Evolutionary conservation across 1,140 invertebrate genomes (phyloP), one percentile per base, ranked within the genome.

Genomic region (Anastrepha obliqua): DNA sequence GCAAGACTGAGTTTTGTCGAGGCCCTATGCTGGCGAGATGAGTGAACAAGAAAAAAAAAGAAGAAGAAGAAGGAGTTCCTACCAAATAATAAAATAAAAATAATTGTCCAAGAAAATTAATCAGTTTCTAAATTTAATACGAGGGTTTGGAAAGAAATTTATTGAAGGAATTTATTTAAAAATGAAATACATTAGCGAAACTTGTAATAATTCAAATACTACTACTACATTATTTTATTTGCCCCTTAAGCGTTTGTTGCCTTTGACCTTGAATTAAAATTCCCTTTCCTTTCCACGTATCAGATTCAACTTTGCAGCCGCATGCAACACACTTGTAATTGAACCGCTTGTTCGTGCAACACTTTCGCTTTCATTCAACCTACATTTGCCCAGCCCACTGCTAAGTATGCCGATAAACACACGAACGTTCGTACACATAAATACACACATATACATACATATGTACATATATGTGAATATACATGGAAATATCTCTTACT

Each of bases 341-440:
- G 8, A 55, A 81, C n/a, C 47, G 74, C 47, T 55, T 8, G 47
- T 81, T 81, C 74, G 74, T 81, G 74, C 74, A 81, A 8, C 74
- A 81, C 74, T 81, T 81, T 81, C 74, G 74, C 20, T 81, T 58
- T 81, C 74, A 58, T 51, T 51, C 74, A 81, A 81, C 47, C 74
- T 29, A 81, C 74, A 81, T 58, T 29, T n/a, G 74, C 74, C 47
- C 74, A 81, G 47, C n/a, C 74, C 74, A 81, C 74, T 55, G 7
- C 74, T 13, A 2, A 6, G 17, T 47, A 11, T 4, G 7, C 70
- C 6, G 47, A 74, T 7, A 58, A 13, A 64, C 60, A 64, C 11
- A 13, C 60, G 17, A 64, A 64, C 60, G 17, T 13, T 13, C 11
- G 7, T n/a, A 67, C 5, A 67, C 64, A 67, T 7, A 67, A 5